Conservation (phyloP, 2,797 vertebrate species). For the Tenualosa thibaudeaui region DNA sequence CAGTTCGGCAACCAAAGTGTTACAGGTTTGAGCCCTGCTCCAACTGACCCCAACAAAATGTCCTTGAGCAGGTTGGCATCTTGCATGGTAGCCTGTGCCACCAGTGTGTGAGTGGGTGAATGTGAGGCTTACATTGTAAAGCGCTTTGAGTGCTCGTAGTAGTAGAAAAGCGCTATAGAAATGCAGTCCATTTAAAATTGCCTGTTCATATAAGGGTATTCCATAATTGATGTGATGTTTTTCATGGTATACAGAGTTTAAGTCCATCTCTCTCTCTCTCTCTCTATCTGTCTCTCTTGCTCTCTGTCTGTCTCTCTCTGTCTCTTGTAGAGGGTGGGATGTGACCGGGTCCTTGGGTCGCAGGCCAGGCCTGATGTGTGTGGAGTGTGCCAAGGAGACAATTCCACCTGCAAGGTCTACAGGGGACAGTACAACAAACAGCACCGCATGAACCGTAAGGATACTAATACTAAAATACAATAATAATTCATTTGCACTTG, state of each 20-base stretch:
- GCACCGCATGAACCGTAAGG: conserved; percentile 81
- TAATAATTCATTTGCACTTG: no score
- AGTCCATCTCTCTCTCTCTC: not conserved
- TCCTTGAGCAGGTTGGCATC: no score
- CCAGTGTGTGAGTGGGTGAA: no score
- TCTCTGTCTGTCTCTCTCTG: conserved; percentile 26
- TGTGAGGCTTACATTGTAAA: no score
- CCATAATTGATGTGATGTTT: not conserved
- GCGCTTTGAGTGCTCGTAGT: no score
- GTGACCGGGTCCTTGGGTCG: conserved; percentile 83
- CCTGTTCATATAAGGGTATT: not conserved
- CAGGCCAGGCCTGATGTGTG: conserved; percentile 78
- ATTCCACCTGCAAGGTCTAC: conserved; percentile 82
- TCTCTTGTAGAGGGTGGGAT: conserved; percentile 81
- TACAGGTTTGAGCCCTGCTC: no score
- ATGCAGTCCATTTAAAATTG: not conserved
- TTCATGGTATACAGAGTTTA: not conserved
- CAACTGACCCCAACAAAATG: no score
- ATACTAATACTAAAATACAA: not conserved
- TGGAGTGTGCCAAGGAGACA: conserved; percentile 85
- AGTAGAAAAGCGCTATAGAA: no score
- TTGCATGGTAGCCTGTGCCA: no score
- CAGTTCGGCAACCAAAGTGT: no score
- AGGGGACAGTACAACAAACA: conserved; percentile 83
- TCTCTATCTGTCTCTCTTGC: not conserved